phyloP scores from a whole-genome alignment of 1,140 invertebrate species.

The Drosophila equinoxialis region DNA sequence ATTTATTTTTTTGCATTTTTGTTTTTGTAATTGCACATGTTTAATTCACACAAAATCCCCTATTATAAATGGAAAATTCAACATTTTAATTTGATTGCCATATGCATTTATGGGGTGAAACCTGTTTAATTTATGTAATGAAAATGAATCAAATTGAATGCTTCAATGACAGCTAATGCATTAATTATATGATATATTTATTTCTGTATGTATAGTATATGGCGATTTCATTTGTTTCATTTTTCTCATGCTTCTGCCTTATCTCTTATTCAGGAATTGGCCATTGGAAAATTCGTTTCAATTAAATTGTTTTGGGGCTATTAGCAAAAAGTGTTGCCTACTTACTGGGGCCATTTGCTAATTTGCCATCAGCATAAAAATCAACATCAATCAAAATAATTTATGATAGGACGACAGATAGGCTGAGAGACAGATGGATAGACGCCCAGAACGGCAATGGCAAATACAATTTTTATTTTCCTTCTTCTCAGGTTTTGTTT shows the following conservation, averaged over 20 bases:
- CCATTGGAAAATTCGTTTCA: constrained; percentile 16
- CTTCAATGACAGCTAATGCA: constrained; percentile 13
- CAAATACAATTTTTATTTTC: constrained; percentile 30
- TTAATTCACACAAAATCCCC: constrained; percentile 42
- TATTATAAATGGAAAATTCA: background rate
- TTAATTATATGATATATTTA: constrained; percentile 28
- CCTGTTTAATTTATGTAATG: constrained; percentile 36
- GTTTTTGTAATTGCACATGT: constrained; percentile 19
- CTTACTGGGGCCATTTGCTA: constrained; percentile 27
- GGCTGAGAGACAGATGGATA: constrained; percentile 14
- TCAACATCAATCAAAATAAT: constrained; percentile 64
- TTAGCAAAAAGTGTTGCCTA: constrained; percentile 9
- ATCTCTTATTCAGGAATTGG: constrained; percentile 10
- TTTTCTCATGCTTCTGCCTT: background rate
- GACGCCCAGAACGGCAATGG: background rate
- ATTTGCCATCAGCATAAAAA: constrained; percentile 55
- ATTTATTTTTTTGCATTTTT: background rate
- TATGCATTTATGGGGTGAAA: constrained; percentile 41
- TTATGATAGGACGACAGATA: constrained; percentile 48
- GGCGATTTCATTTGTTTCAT: background rate
- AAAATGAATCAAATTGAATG: constrained; percentile 40
- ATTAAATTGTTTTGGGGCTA: constrained; percentile 28
- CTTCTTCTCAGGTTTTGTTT: background rate
- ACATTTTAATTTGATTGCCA: constrained; percentile 49
- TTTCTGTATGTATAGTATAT: background rate